Percentiles rank a stretch among this genome's conserved stretches.
Conservation (phyloP, 1,140 invertebrate species). For the Calephelis nemesis region DNA sequence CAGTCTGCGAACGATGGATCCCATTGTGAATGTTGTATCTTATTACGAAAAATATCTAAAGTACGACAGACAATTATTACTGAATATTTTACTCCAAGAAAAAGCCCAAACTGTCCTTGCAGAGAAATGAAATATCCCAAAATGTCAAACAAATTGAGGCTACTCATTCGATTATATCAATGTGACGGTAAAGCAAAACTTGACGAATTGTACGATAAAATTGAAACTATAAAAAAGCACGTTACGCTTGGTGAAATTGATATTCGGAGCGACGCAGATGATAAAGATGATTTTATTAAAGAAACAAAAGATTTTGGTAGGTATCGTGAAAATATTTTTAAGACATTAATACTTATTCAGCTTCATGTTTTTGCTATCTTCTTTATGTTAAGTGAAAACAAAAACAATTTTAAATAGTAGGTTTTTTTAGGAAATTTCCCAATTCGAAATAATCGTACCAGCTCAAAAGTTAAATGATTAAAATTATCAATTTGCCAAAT, state of each 20-base stretch:
- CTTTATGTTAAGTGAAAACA: no score
- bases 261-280: conserved; percentile 22
- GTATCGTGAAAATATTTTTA: conserved; percentile 22
- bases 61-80: conserved; percentile 46
- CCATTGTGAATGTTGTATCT: conserved; percentile 55
- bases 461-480: no score
- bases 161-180: conserved; percentile 48
- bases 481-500: no score
- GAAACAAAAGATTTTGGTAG: conserved; percentile 43
- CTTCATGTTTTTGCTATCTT: no score
- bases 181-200: conserved; percentile 26
- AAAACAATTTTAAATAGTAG: no score
- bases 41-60: conserved; percentile 47
- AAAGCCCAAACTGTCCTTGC: conserved; percentile 37
- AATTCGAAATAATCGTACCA: no score
- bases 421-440: no score
- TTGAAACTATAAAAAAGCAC: background rate
- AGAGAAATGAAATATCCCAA: conserved; percentile 40
- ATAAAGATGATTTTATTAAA: conserved; percentile 9
- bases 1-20: background rate
- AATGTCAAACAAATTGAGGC: conserved; percentile 48
- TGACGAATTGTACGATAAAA: conserved; percentile 26
- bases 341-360: background rate
- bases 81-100: conserved; percentile 47
- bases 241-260: conserved; percentile 6